A percentile compares a stretch with the other conserved stretches of the same genome.
These are phyloP conservation scores for Acanthosepion pharaonis DNA, from an alignment of 2,888 invertebrate species.

Conservation along the genomic window DNA sequence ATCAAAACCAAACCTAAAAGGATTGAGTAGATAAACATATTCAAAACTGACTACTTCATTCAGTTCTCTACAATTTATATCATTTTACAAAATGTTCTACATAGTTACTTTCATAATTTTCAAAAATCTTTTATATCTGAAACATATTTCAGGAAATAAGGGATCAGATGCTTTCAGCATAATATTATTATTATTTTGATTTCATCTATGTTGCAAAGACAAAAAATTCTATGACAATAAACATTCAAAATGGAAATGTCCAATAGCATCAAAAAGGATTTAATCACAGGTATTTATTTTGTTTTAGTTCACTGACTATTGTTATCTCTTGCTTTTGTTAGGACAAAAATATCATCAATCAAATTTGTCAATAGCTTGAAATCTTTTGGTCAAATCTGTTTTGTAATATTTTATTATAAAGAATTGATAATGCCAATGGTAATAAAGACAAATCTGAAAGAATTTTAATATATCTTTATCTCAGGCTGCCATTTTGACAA, in stretches of 20 bases:
- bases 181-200: neutral
- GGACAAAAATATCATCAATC: neutral
- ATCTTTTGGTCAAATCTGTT: neutral
- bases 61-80: neutral
- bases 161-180: too few relatives aligned
- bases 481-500: too few relatives aligned
- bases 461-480: too few relatives aligned
- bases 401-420: neutral
- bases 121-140: neutral
- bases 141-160: neutral
- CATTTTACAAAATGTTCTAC: neutral
- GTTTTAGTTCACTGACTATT: neutral
- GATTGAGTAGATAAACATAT: neutral
- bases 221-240: neutral
- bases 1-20: neutral
- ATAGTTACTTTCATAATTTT: neutral
- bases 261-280: neutral
- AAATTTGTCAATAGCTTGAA: neutral
- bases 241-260: neutral
- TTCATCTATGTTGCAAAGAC: neutral
- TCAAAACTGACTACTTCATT: neutral
- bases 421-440: too few relatives aligned
- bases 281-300: neutral
- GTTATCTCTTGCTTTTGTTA: neutral
- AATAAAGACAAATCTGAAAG: too few relatives aligned